Base-by-base conservation (phyloP, 2,888 invertebrate genomes). In the Lochmaea capreae region DNA sequence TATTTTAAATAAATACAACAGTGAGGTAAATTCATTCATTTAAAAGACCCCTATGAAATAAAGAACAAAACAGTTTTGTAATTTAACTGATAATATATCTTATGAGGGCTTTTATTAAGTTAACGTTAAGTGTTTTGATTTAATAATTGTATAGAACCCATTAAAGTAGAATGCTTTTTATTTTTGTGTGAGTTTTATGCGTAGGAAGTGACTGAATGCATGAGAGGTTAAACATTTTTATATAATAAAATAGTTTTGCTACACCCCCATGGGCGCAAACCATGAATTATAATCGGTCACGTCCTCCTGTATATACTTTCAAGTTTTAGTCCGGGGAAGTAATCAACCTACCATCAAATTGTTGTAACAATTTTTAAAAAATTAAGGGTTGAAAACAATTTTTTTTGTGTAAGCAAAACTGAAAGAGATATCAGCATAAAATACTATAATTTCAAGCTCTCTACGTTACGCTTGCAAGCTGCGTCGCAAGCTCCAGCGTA, bases 71-170 rank as follows among this genome's bases (percentile, higher is more conserved):
- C 18, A 39, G 8, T 61, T 61, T 61, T 39, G n/a, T 61, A 33
- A 39, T 61, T 61, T 61, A 9, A 39, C n/a, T 61, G 26, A 39
- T 59, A 9, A 52, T 18, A 16, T 11, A 10, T 16, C 16, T 18
- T 61, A 63, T 63, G 62, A 63, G 62, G 62, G 62, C 22, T 63
- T 43, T 63, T 63, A 63, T 63, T 63, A 42, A 63, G 33, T 63
- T 59, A 63, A 63, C 11, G 18, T 39, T 43, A 43, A 63, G 18
- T 63, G 62, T 43, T 63, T 22, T 39, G 62, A 43, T 63, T 63
- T 63, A 63, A 42, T 63, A 63, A 63, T 63, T 39, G 3, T 33
- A n/a, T 33, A 16, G 39, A 61, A n/a, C n/a, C 9, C 14, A 61
- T 61, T 39, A 61, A 61, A 61, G 14, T 16, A 11, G 16, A 54